Conservation (phyloP, 1,140 invertebrate species). For the Panagrolaimus sp. region DNA sequence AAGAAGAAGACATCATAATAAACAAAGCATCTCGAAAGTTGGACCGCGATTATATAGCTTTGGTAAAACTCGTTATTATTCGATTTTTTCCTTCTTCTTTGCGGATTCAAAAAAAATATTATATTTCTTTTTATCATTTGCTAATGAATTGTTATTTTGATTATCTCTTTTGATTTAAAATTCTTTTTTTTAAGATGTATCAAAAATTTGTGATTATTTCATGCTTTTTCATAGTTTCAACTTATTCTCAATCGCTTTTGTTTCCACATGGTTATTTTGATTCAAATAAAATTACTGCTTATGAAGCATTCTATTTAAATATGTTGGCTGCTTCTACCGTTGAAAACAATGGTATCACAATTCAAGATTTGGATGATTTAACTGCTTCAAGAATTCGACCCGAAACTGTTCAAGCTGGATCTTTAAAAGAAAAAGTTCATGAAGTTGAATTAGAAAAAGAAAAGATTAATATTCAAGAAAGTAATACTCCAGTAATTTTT, state of each 20-base stretch:
- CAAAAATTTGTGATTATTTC: no score
- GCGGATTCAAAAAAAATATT: no score
- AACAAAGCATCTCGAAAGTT: no score
- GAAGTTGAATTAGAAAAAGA: neutral
- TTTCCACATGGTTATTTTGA: conserved; percentile 23
- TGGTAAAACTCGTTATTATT: no score
- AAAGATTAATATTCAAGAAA: neutral
- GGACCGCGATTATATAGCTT: no score
- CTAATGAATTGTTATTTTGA: no score
- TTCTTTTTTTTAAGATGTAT: no score
- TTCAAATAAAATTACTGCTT: conserved; percentile 13
- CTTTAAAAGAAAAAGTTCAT: neutral
- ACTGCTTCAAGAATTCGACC: neutral
- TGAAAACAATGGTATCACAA: conserved; percentile 11
- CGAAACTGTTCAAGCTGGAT: neutral
- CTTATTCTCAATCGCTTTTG: conserved; percentile 11
- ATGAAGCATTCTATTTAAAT: conserved; percentile 18
- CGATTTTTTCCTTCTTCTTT: no score
- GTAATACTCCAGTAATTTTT: neutral
- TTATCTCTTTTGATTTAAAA: no score
- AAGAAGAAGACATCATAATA: no score
- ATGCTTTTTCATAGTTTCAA: no score
- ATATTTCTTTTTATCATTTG: no score
- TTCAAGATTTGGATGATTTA: conserved; percentile 15
- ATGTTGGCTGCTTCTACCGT: conserved; percentile 8